Evolutionary conservation across 1,140 invertebrate genomes (phyloP), one percentile per base, ranked within the genome.

Genomic region (Dendroctonus valens): DNA sequence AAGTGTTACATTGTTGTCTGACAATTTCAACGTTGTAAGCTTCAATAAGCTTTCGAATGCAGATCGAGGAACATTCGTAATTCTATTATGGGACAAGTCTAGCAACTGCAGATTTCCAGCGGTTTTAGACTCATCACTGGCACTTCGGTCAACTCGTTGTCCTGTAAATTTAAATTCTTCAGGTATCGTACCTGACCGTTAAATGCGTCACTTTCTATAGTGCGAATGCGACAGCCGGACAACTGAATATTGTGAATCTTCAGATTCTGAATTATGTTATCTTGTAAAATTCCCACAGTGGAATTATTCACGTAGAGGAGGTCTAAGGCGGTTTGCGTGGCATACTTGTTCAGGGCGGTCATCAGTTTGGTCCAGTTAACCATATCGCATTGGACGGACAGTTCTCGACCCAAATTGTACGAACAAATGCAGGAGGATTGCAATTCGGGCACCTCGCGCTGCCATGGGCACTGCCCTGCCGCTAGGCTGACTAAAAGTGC

Each of bases 281-380:
- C 85, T 40, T 78, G 84, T 65, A 93, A 78, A 48, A 80, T 81
- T 5, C 82, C 83, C 38, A 95, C 85, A 3, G 89, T 89, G 15
- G 91, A 91, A 79, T 95, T 95, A 78, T 94, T 93, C 8, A 97
- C 84, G 75, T 95, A 95, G 12, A 97, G 84, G 48, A 96, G 80
- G 77, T 96, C 93, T 51, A 96, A 81, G 0, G 86, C 80, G 60
- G 83, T 84, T 72, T 84, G 80, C 57, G 82, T 80, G 7, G 87
- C 86, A 79, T 87, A 88, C 59, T 84, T 85, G 73, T 85, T 87
- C 70, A 96, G 81, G 0, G 90, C 88, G 55, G 84, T 79, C 40
- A 94, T 73, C 9, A 96, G 80, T 53, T 84, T 79, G 6, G 83
- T 78, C 74, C 92, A 93, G 69, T 96, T 88, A 14, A 96, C 92